Percentiles rank a stretch among this genome's conserved stretches.
These are phyloP conservation scores for Danaus chrysippus DNA, from an alignment of 2,888 invertebrate species.

Conservation along the genomic window DNA sequence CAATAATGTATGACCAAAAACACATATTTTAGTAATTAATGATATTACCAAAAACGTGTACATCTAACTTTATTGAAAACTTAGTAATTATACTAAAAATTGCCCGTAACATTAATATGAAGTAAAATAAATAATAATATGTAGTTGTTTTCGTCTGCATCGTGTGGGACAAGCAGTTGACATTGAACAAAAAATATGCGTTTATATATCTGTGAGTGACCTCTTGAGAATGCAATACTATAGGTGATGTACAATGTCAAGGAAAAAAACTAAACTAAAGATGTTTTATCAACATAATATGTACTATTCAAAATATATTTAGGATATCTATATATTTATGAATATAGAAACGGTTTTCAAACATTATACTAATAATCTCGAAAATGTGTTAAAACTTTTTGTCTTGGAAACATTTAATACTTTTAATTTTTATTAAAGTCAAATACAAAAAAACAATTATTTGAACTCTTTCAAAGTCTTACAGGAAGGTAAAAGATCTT, in stretches of 20 bases:
- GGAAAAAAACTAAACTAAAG: conserved; percentile 19
- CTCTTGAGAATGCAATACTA: conserved; percentile 30
- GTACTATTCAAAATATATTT: background rate
- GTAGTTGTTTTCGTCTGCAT: conserved; percentile 19
- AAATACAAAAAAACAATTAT: too few species aligned
- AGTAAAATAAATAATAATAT: conserved; percentile 10
- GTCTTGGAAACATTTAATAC: too few species aligned
- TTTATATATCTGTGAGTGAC: conserved; percentile 31
- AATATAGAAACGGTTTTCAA: too few species aligned
- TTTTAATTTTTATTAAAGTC: too few species aligned
- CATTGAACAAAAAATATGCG: conserved; percentile 29
- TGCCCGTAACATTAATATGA: conserved; percentile 8
- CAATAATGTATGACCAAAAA: too few species aligned
- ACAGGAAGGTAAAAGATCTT: too few species aligned
- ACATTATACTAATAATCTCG: too few species aligned
- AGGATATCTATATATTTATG: background rate
- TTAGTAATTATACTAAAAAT: conserved; percentile 4
- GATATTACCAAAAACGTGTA: too few species aligned
- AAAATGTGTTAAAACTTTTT: too few species aligned
- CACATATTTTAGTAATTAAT: too few species aligned
- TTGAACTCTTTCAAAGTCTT: too few species aligned
- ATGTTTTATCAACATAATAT: conserved; percentile 6
- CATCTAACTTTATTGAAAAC: too few species aligned
- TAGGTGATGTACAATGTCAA: conserved; percentile 29
- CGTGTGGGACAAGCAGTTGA: conserved; percentile 28